A percentile compares a stretch with the other conserved stretches of the same genome.
These are phyloP conservation scores for Eucidaris tribuloides DNA, from an alignment of 35 echinoderm and acorn worm genomes.

Conservation along the genomic window DNA sequence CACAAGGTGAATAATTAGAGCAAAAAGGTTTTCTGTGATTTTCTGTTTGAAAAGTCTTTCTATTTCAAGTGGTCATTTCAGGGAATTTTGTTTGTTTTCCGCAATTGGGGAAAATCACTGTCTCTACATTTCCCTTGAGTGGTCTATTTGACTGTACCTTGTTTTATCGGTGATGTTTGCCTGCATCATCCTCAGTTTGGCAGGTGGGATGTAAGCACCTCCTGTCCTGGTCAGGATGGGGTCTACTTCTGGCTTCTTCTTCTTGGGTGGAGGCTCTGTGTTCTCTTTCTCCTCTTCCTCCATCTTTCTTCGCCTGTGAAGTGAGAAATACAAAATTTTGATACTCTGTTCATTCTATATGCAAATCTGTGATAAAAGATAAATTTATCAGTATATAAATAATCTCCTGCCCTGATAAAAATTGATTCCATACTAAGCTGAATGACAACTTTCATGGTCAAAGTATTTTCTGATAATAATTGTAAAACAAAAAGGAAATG, in stretches of 20 bases:
- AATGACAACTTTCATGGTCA: too few species aligned
- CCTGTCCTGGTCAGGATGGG: conserved; percentile 72
- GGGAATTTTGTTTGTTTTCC: too few species aligned
- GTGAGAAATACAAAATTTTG: background rate
- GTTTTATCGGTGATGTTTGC: conserved; percentile 95
- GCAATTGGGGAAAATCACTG: too few species aligned
- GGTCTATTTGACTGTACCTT: conserved; percentile 56
- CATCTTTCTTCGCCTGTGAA: background rate
- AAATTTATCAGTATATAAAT: background rate
- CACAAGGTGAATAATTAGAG: too few species aligned
- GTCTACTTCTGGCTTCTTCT: conserved; percentile 47
- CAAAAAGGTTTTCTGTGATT: too few species aligned
- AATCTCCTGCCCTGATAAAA: too few species aligned
- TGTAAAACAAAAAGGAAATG: too few species aligned
- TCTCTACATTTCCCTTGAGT: too few species aligned
- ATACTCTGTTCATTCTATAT: background rate
- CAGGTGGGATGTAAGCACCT: conserved; percentile 95
- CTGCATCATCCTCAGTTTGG: conserved; percentile 87
- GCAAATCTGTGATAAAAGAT: background rate
- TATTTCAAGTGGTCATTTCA: too few species aligned
- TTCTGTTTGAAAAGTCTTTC: too few species aligned
- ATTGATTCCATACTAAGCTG: too few species aligned
- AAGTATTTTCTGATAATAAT: too few species aligned
- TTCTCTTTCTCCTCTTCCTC: conserved; percentile 70
- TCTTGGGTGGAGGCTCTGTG: conserved; percentile 53